Evolutionary conservation across 1,140 invertebrate species (phyloP).

Genomic region (Chelonus insularis): DNA sequence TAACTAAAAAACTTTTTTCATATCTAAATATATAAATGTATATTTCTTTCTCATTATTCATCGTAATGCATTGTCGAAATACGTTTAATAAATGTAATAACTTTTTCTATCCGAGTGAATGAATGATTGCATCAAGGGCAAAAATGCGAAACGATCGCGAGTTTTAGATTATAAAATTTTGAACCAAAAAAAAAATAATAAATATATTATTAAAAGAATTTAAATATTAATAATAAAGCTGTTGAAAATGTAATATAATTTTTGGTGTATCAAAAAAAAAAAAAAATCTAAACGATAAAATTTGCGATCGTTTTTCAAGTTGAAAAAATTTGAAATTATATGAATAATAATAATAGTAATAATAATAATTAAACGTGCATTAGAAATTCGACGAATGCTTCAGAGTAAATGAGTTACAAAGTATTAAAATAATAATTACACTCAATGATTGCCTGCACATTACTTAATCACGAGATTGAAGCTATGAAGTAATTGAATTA

Average conservation of each 20-base stretch:
- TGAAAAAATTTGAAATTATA: background rate
- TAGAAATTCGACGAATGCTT: conserved; percentile 14
- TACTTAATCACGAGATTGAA: conserved; percentile 16
- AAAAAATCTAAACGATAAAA: background rate
- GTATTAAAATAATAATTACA: conserved; percentile 6
- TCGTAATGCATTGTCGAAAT: conserved; percentile 12
- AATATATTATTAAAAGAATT: background rate
- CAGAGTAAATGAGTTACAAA: background rate
- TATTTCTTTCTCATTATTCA: background rate
- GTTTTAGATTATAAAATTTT: no score
- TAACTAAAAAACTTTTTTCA: no score
- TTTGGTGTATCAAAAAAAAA: background rate
- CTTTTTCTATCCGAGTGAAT: conserved; percentile 26
- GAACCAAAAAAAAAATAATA: no score
- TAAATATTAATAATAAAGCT: background rate
- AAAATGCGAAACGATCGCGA: background rate
- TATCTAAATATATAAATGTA: no score
- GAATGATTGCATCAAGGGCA: conserved; percentile 19
- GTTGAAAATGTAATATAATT: background rate
- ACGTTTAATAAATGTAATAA: conserved; percentile 8
- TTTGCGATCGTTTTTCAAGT: background rate
- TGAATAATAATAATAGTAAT: no score
- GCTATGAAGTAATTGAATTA: no score
- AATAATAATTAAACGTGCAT: no score
- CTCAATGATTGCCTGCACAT: conserved; percentile 22